Evolutionary conservation across 2,797 vertebrate genomes (phyloP), one percentile per base, ranked within the genome.

Genomic region (Pristis pectinata): DNA sequence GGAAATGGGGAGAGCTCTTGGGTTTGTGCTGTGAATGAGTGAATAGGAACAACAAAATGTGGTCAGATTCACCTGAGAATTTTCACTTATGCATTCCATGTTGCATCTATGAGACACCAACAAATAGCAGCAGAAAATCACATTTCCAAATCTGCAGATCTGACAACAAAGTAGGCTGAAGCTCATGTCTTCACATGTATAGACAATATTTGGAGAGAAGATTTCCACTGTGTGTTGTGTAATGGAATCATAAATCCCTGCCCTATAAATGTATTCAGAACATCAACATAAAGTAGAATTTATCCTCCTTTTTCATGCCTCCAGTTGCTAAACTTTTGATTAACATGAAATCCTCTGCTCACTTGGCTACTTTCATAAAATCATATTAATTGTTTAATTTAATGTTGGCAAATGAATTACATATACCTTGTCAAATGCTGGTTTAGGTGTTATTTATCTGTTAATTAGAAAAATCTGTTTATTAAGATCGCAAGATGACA

Each of bases 111-210:
- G 77, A 80, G 77, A 44, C 24, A 85, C 44, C 49, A 49, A 27
- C 24, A 11, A 30, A 53, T 77, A 44, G 76, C 13, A 41, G 41
- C 19, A 49, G 44, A 53, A 53, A 83, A 53, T 83, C 80, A 30
- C 82, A 85, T 85, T 53, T 85, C 44, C 85, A 85, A 85, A 56
- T 53, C 82, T 85, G 49, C 10, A 56, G 34, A 85, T 85, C 82
- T 5, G 49, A 11, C 80, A 56, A 30, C 4, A 85, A 44, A 4
- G 44, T 27, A 8, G 41, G 7, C 37, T 44, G 83, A 83, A 83
- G 44, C 34, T 2, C 4, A 4, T 9, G 53, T 87, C 89, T 89
- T 61, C 34, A 0, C 15, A 5, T 83, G n/a, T 49, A 61, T 27
- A 8, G 17, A 34, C n/a, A 61, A 34, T 61, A 61, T 0, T 61